Percentiles rank a stretch among this genome's conserved stretches.
These are phyloP conservation scores for Orchesellides sinensis DNA, from an alignment of 2,888 invertebrate genomes.

Conservation along the genomic window DNA sequence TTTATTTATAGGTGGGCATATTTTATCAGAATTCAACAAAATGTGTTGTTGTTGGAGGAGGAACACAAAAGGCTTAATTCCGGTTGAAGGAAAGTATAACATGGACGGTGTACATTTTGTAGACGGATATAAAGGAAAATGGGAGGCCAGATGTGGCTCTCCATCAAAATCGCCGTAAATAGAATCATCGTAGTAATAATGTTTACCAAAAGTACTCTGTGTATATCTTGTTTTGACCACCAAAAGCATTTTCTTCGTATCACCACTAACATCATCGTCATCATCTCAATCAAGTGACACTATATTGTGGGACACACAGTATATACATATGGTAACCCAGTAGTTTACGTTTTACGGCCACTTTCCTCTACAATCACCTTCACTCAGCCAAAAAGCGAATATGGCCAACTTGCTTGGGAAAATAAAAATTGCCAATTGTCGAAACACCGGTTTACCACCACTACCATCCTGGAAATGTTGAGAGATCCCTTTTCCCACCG, in stretches of 20 bases:
- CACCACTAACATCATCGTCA: background rate
- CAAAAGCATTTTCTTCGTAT: background rate
- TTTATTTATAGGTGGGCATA: slow-evolving; percentile 15
- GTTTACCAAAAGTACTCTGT: slow-evolving; percentile 21
- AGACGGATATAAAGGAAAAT: slow-evolving; percentile 27
- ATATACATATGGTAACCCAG: background rate
- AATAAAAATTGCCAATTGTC: too few species aligned
- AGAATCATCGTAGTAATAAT: slow-evolving; percentile 50
- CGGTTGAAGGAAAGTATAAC: slow-evolving; percentile 1
- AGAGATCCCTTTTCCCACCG: too few species aligned
- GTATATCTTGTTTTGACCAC: slow-evolving; percentile 24
- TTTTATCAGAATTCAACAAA: slow-evolving; percentile 7
- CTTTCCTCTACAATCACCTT: too few species aligned
- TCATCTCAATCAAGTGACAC: background rate
- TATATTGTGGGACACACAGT: background rate
- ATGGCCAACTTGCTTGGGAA: too few species aligned
- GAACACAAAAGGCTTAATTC: background rate
- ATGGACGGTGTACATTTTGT: background rate
- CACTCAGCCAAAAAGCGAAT: background rate
- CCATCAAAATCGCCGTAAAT: slow-evolving; percentile 50
- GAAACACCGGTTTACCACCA: too few species aligned
- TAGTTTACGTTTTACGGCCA: background rate
- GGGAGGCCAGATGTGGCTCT: slow-evolving; percentile 48
- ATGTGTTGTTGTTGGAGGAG: background rate
- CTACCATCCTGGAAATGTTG: too few species aligned